These are phyloP conservation scores for Acheta domesticus DNA, from an alignment of 2,888 invertebrate genomes.

Conservation along the genomic window DNA sequence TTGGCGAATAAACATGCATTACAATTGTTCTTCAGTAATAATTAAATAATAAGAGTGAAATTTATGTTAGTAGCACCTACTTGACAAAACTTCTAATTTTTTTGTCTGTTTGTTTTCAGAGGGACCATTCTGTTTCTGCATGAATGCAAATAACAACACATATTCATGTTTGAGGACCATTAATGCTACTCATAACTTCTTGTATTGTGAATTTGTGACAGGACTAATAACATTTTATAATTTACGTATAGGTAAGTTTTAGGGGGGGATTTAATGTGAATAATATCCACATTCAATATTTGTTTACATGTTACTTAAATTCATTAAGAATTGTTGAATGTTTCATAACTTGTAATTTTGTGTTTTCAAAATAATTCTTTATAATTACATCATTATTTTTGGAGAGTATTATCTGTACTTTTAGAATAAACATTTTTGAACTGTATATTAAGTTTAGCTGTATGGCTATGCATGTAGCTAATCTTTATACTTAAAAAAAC, in stretches of 20 bases:
- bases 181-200: slow-evolving; percentile 89
- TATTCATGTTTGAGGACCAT: slow-evolving; percentile 95
- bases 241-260: slow-evolving; percentile 66
- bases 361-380: too few species aligned
- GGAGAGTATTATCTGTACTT: too few species aligned
- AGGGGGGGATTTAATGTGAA: not conserved
- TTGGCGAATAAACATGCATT: too few species aligned
- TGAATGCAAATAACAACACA: slow-evolving; percentile 97
- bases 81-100: not conserved
- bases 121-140: slow-evolving; percentile 96
- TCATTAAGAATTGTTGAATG: not conserved
- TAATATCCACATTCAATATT: slow-evolving; percentile 22
- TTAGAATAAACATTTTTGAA: too few species aligned
- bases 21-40: too few species aligned
- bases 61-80: too few species aligned
- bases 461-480: too few species aligned
- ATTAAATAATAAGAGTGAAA: too few species aligned
- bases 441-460: too few species aligned
- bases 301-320: not conserved
- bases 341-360: too few species aligned
- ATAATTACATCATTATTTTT: too few species aligned
- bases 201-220: slow-evolving; percentile 98
- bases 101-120: slow-evolving; percentile 49
- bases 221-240: slow-evolving; percentile 94
- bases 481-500: too few species aligned